Evolutionary conservation across 2,797 vertebrate species (phyloP), one percentile per base, ranked within the genome.

Genomic region (Melanogrammus aeglefinus): DNA sequence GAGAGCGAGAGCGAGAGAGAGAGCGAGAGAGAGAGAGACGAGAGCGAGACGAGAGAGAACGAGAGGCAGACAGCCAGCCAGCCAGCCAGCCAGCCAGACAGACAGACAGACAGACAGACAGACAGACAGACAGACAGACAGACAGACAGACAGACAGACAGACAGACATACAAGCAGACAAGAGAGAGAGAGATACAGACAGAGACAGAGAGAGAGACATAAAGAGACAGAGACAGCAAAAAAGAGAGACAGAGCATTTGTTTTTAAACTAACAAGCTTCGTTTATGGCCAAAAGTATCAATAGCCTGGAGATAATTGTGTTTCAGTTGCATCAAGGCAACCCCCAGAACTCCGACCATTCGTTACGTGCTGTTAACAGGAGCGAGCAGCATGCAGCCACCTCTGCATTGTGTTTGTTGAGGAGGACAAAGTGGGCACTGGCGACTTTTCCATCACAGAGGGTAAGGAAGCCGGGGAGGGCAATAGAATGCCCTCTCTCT

Each of bases 261-360:
- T 91, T 92, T 92, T 86, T 84, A 87, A 91, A 92, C 91, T 91
- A 91, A 92, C 89, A 88, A 92, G 88, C 69, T 75, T 73, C 76
- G 83, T 89, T 91, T 90, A 91, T 91, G 90, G 91, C 89, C 85
- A 91, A 91, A 63, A 91, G 90, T 92, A 91, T 90, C 92, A 92
- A 93, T 91, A 89, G 90, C 91, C 90, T 57, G 73, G 80, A 91
- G 88, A 92, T 92, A 91, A 93, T 93, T 92, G 86, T 80, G 78
- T 93, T 92, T 87, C 80, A 91, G 88, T 89, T 88, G 85, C 81
- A 91, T 92, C 85, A 90, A 90, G 87, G 89, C 86, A 87, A 86
- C 86, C 91, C 88, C 90, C 86, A 86, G 87, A 88, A 88, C 88
- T 83, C 76, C 81, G 83, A 87, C 80, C 86, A 87, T 92, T 92